These are phyloP conservation scores for Cephalopterus ornatus DNA, from an alignment of 2,113 vertebrate species.

Conservation along the genomic window DNA sequence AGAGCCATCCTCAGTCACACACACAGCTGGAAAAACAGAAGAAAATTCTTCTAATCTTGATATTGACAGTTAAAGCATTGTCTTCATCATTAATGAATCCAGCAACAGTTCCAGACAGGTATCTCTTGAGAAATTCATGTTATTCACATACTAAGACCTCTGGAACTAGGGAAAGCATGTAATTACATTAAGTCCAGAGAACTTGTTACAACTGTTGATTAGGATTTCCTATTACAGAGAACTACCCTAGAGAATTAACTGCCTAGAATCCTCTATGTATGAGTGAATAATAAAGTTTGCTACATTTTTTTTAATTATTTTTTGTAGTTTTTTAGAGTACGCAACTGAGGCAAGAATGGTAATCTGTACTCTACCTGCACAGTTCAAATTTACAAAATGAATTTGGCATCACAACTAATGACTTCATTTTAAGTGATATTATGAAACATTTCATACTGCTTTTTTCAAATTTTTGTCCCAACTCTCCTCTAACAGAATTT, in stretches of 20 bases:
- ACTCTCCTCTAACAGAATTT: background rate
- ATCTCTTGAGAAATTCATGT: background rate
- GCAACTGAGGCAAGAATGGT: background rate
- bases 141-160: background rate
- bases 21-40: background rate
- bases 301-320: background rate
- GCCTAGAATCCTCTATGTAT: background rate
- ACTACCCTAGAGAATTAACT: background rate
- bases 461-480: background rate
- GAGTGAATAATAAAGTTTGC: background rate
- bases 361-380: background rate
- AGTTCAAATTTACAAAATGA: background rate
- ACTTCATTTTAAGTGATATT: background rate
- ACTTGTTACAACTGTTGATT: background rate
- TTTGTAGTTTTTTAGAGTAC: background rate
- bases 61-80: background rate
- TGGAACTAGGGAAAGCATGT: background rate
- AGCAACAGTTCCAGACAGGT: background rate
- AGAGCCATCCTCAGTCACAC: background rate
- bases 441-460: background rate
- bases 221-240: background rate
- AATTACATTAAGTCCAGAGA: background rate
- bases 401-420: background rate
- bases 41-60: background rate
- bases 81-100: background rate